Percentiles rank a stretch among this genome's conserved stretches.
These are phyloP conservation scores for Eunapius fragilis DNA, from an alignment of 37 sponge, comb jelly and placozoan genomes.

Conservation along the genomic window DNA sequence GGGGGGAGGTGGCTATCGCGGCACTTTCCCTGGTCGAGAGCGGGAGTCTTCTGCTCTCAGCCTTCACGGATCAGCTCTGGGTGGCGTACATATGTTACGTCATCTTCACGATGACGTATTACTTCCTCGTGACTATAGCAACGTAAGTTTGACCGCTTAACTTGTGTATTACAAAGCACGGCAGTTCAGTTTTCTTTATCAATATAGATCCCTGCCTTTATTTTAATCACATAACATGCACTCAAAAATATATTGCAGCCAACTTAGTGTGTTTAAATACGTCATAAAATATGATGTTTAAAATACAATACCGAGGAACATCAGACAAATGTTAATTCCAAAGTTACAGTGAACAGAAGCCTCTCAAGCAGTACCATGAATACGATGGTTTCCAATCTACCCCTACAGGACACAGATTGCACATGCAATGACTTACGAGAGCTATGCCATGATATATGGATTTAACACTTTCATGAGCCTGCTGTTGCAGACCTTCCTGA, in stretches of 20 bases:
- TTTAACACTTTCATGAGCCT: conserved; percentile 64
- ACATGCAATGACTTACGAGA: conserved; percentile 8
- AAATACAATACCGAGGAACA: no score
- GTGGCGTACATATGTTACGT: conserved; percentile 72
- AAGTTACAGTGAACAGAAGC: no score
- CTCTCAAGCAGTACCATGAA: no score
- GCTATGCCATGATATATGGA: conserved; percentile 33
- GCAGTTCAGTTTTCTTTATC: no score
- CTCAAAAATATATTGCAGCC: no score
- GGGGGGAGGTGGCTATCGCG: conserved; percentile 83
- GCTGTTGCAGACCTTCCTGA: conserved; percentile 52
- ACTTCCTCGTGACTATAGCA: conserved; percentile 87
- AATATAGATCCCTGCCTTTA: no score
- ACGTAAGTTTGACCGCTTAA: conserved; percentile 68
- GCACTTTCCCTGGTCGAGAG: conserved; percentile 60
- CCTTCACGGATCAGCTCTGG: conserved; percentile 50
- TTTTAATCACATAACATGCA: no score
- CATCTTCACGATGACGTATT: conserved; percentile 66
- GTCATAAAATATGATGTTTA: no score
- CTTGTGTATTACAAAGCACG: no score
- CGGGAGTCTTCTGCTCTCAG: conserved; percentile 49
- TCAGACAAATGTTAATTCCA: no score
- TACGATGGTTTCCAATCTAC: no score
- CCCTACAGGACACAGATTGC: conserved; percentile 31
- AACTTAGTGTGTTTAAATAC: no score